phyloP scores from a whole-genome alignment of 2,888 invertebrate species.

The Chloroclystis v-ata region DNA sequence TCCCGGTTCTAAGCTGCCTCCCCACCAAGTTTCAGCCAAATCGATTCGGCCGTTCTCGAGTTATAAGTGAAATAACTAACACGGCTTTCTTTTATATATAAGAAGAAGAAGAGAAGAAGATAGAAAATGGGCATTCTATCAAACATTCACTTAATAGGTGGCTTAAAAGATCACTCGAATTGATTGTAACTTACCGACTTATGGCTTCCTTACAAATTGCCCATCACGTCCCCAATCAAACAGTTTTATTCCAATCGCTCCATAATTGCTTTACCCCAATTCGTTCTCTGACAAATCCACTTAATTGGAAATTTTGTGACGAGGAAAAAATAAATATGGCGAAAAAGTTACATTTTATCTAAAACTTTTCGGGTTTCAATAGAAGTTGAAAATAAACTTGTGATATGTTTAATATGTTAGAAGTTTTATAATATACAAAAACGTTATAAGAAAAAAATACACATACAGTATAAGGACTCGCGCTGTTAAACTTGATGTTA shows the following conservation, averaged over 20 bases:
- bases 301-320: conserved; percentile 6
- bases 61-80: too few species aligned
- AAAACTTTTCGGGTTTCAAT: too few species aligned
- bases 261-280: conserved; percentile 17
- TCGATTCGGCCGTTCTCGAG: too few species aligned
- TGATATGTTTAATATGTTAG: too few species aligned
- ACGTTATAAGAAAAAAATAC: too few species aligned
- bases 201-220: conserved; percentile 2
- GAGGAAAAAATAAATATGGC: background rate
- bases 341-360: background rate
- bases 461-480: too few species aligned
- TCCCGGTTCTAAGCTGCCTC: too few species aligned
- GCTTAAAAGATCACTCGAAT: background rate
- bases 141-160: background rate
- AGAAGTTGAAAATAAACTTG: background rate
- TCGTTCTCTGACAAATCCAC: conserved; percentile 4
- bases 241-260: conserved; percentile 7
- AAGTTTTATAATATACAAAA: too few species aligned
- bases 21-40: too few species aligned
- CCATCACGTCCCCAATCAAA: conserved; percentile 1
- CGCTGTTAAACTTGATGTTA: too few species aligned
- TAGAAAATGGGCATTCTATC: background rate
- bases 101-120: too few species aligned
- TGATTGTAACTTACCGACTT: background rate
- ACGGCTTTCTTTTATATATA: too few species aligned